These are phyloP conservation scores for Rynchops niger DNA, from an alignment of 2,113 vertebrate species.

Conservation along the genomic window DNA sequence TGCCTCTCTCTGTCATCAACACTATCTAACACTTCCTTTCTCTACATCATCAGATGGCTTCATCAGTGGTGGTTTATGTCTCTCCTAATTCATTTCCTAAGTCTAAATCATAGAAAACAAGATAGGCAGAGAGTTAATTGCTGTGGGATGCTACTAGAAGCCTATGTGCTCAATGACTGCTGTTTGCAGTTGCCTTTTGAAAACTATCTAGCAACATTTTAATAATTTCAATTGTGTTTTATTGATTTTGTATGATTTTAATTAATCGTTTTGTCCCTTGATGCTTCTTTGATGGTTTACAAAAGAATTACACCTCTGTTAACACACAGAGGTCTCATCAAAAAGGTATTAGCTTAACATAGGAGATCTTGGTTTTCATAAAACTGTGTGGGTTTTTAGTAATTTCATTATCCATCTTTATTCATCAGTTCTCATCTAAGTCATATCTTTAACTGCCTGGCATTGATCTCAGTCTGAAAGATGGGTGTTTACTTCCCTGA, in stretches of 20 bases:
- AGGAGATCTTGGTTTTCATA: not conserved
- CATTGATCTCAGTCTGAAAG: not conserved
- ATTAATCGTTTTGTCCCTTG: not conserved
- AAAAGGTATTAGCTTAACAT: not conserved
- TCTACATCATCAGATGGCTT: not conserved
- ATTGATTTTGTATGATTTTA: not conserved
- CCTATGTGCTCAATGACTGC: rapidly evolving
- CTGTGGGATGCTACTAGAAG: not conserved
- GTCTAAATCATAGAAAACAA: not conserved
- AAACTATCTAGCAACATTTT: not conserved
- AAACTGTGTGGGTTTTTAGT: not conserved
- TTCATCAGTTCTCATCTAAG: not conserved
- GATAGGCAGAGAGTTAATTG: not conserved
- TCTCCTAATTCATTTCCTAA: not conserved
- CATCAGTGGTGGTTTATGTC: not conserved
- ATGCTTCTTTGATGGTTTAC: not conserved
- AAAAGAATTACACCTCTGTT: not conserved
- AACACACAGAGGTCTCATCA: not conserved
- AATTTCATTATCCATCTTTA: not conserved
- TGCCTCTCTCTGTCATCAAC: not conserved
- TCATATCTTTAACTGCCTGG: not conserved
- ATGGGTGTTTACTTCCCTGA: not conserved
- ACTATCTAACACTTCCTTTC: not conserved
- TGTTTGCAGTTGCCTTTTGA: not conserved
- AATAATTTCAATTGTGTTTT: not conserved